These are phyloP conservation scores for Hypomecis punctinalis DNA, from an alignment of 2,888 invertebrate species.

Conservation along the genomic window DNA sequence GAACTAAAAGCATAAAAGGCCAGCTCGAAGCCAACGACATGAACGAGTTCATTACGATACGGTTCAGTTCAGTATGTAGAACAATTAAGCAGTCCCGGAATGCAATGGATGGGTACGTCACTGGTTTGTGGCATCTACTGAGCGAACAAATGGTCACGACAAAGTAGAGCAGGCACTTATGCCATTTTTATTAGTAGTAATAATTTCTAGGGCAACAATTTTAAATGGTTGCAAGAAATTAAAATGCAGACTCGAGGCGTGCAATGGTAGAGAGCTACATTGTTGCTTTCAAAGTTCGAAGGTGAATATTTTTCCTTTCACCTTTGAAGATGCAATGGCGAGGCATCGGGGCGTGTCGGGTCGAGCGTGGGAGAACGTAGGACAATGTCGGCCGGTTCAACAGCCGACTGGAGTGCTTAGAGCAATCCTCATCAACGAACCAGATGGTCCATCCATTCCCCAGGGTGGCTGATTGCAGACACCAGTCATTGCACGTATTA, in stretches of 20 bases:
- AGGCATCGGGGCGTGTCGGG: slow-evolving; percentile 23
- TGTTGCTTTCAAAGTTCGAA: slow-evolving; percentile 25
- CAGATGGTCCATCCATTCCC: slow-evolving; percentile 38
- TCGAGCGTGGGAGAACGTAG: slow-evolving; percentile 29
- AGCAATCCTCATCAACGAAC: slow-evolving; percentile 40
- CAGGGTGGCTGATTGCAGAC: slow-evolving; percentile 33
- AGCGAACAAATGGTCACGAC: slow-evolving; percentile 12
- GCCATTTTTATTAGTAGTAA: background rate
- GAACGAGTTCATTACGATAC: slow-evolving; percentile 11
- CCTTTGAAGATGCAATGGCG: slow-evolving; percentile 27
- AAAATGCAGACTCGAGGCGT: slow-evolving; percentile 1
- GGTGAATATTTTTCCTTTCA: slow-evolving; percentile 32
- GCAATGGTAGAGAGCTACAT: background rate
- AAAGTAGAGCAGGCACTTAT: slow-evolving; percentile 8
- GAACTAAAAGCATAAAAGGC: slow-evolving; percentile 8
- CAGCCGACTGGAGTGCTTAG: slow-evolving; percentile 61
- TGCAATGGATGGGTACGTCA: slow-evolving; percentile 23
- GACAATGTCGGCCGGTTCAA: slow-evolving; percentile 63
- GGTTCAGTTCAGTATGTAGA: slow-evolving; percentile 22
- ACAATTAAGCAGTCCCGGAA: slow-evolving; percentile 28
- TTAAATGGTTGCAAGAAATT: background rate
- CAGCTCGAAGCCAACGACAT: background rate
- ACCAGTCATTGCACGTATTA: slow-evolving; percentile 32
- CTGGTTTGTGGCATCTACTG: slow-evolving; percentile 18
- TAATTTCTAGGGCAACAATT: background rate